Evolutionary conservation across 1,140 invertebrate species (phyloP).

Genomic region (Macrotrachela quadricornifera): DNA sequence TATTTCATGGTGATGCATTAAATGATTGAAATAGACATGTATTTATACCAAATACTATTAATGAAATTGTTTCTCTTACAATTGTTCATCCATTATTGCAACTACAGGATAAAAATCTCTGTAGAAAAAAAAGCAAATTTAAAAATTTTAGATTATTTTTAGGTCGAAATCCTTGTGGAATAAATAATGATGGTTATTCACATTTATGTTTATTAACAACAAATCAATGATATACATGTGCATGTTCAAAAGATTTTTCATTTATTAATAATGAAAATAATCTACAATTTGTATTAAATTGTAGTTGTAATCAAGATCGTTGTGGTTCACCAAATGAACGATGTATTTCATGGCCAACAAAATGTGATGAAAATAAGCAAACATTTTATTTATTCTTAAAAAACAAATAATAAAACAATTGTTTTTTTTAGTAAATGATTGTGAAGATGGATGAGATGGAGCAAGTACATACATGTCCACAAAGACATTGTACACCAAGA

Average conservation of each 20-base stretch:
- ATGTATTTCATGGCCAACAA: slow-evolving; percentile 61
- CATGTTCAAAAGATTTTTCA: slow-evolving; percentile 61
- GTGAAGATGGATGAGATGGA: slow-evolving; percentile 17
- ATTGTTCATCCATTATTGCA: slow-evolving; percentile 1
- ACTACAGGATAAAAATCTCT: not conserved
- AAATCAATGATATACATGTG: slow-evolving; percentile 50
- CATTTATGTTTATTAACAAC: slow-evolving; percentile 78
- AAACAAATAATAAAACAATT: too few species aligned
- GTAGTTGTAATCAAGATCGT: slow-evolving; percentile 68
- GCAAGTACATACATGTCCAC: slow-evolving; percentile 34
- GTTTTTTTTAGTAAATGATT: too few species aligned
- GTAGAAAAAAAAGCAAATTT: too few species aligned
- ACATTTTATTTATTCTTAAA: too few species aligned
- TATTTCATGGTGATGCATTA: slow-evolving; percentile 2
- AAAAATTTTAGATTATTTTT: too few species aligned
- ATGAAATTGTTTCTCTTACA: not conserved
- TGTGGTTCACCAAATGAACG: slow-evolving; percentile 65
- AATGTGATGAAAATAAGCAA: slow-evolving; percentile 46
- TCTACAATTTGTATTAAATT: slow-evolving; percentile 84
- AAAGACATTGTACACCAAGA: slow-evolving; percentile 45
- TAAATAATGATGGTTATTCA: slow-evolving; percentile 84
- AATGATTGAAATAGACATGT: not conserved
- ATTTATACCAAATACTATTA: not conserved
- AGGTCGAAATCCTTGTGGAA: slow-evolving; percentile 55
- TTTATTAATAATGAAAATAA: slow-evolving; percentile 55